phyloP scores from a whole-genome alignment of 2,797 vertebrate genomes.

The Takifugu ocellatus region DNA sequence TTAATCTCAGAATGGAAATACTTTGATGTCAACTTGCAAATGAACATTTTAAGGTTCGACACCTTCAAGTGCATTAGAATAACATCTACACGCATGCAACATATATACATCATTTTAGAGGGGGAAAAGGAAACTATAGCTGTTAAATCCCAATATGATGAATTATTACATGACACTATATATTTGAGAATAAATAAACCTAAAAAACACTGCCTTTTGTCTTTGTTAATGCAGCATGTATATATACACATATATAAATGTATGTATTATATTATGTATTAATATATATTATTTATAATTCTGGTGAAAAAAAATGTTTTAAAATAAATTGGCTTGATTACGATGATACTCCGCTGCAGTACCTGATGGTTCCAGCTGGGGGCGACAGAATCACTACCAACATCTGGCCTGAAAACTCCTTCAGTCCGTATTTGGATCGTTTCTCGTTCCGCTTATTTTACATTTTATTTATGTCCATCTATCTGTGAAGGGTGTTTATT shows the following conservation, averaged over 20 bases:
- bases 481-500: too few relatives aligned
- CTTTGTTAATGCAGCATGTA: not conserved
- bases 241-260: too few relatives aligned
- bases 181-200: conserved; percentile 64
- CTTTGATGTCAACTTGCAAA: conserved; percentile 38
- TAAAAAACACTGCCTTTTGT: conserved; percentile 21
- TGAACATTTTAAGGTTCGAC: conserved; percentile 35
- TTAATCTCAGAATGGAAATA: conserved; percentile 50
- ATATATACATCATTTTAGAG: conserved; percentile 36
- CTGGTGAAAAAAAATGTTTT: too few relatives aligned
- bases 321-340: too few relatives aligned
- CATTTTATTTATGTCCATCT: not conserved
- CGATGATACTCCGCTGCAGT: not conserved
- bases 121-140: conserved; percentile 48
- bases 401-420: too few relatives aligned
- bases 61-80: conserved; percentile 61
- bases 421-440: not conserved
- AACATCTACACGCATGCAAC: conserved; percentile 26
- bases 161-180: conserved; percentile 48
- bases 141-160: conserved; percentile 54
- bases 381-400: not conserved
- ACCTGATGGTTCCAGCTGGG: not conserved
- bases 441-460: not conserved
- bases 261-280: too few relatives aligned
- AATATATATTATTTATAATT: too few relatives aligned